phyloP scores from a whole-genome alignment of 2,113 vertebrate species.

The Crypturellus undulatus region DNA sequence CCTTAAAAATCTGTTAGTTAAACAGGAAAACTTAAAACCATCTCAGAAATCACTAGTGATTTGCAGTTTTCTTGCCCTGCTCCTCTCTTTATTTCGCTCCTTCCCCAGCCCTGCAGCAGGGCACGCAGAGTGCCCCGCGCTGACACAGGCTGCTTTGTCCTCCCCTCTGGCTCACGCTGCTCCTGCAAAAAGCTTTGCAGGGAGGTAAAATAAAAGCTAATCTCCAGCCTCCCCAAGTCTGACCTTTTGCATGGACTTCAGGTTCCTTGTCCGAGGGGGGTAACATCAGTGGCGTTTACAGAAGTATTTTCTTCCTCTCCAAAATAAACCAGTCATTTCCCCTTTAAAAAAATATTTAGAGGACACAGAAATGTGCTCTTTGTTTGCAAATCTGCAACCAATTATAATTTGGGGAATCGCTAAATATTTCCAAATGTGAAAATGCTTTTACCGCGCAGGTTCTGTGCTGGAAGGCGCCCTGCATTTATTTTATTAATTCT shows the following conservation, averaged over 20 bases:
- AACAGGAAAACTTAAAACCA: too few relatives aligned
- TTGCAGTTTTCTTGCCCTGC: not conserved
- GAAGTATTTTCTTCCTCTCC: not conserved
- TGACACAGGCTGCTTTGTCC: not conserved
- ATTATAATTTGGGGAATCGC: not conserved
- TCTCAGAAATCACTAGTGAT: not conserved
- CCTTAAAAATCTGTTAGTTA: not conserved
- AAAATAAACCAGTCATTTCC: not conserved
- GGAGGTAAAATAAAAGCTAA: not conserved
- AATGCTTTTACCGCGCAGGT: not conserved
- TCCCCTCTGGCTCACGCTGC: not conserved
- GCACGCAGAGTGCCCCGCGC: not conserved
- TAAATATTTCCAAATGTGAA: not conserved
- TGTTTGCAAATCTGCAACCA: slow-evolving; percentile 62
- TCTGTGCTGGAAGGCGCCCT: not conserved
- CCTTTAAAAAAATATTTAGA: not conserved
- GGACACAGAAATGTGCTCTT: not conserved
- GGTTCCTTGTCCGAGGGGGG: not conserved
- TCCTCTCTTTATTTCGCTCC: too few relatives aligned
- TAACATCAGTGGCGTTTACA: accelerated
- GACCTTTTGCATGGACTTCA: not conserved
- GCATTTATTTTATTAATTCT: not conserved
- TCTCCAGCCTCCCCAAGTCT: not conserved
- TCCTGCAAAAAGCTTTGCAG: not conserved
- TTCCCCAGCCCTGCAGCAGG: not conserved